Percentiles rank a stretch among this genome's conserved stretches.
Evolutionary conservation across 2,797 vertebrate species (phyloP).

Genomic region (Stomatorhinus walkeri): DNA sequence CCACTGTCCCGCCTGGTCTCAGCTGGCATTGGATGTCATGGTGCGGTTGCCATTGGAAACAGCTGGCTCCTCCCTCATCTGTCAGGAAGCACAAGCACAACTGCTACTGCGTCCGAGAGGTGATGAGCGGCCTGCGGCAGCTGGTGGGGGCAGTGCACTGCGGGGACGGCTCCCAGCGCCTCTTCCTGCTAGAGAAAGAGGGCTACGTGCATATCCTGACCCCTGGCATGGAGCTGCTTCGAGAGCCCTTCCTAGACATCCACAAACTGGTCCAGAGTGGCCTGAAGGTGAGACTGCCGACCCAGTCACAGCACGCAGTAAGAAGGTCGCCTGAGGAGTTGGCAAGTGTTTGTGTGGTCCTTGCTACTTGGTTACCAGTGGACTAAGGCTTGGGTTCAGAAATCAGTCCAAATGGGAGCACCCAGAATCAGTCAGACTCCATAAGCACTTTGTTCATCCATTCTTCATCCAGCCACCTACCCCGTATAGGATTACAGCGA

Average conservation of each 20-base stretch:
- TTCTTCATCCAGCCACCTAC: neutral
- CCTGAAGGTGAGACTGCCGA: constrained; percentile 76
- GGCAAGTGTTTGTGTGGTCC: neutral
- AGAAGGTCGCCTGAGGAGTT: neutral
- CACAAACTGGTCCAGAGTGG: constrained; percentile 97
- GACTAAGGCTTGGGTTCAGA: neutral
- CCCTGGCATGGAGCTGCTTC: constrained; percentile 80
- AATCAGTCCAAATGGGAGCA: neutral
- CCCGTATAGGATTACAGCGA: neutral
- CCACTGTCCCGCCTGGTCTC: neutral
- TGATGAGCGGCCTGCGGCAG: constrained; percentile 84
- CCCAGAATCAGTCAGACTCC: neutral
- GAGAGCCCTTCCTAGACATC: constrained; percentile 95
- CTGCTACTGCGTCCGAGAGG: constrained; percentile 93
- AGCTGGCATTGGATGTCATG: neutral
- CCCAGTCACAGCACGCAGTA: neutral
- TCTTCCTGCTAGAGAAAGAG: constrained; percentile 94
- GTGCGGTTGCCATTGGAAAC: neutral
- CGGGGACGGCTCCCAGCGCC: constrained; percentile 88
- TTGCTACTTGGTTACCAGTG: neutral
- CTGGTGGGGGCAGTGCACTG: constrained; percentile 81
- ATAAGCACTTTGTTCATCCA: neutral
- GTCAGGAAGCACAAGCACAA: constrained; percentile 97
- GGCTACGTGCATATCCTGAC: constrained; percentile 86
- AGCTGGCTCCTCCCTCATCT: constrained; percentile 31